Conservation (phyloP, 2,888 invertebrate species). For the Acanthosepion pharaonis region DNA sequence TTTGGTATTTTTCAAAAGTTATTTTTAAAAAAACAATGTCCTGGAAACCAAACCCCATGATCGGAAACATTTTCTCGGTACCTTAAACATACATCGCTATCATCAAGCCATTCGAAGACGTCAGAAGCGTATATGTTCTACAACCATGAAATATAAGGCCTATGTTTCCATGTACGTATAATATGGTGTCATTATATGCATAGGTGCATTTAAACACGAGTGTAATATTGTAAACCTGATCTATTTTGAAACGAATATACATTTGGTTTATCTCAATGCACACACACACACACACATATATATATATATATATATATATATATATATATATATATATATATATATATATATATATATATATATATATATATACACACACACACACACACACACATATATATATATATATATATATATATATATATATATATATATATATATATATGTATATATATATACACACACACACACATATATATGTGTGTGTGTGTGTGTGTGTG, state of each 20-base stretch:
- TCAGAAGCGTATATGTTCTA: not conserved
- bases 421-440: too few species aligned
- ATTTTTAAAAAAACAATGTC: too few species aligned
- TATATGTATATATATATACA: too few species aligned
- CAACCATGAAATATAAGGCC: not conserved
- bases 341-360: too few species aligned
- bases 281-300: not conserved
- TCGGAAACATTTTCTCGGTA: not conserved
- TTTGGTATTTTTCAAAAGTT: too few species aligned
- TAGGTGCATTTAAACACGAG: not conserved
- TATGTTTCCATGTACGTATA: not conserved
- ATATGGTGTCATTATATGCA: not conserved
- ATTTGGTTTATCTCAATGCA: not conserved
- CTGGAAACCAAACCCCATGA: not conserved
- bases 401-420: not conserved
- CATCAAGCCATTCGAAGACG: not conserved
- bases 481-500: too few species aligned
- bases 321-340: too few species aligned
- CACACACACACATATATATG: too few species aligned
- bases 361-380: too few species aligned
- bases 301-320: not conserved
- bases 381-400: not conserved
- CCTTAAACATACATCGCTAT: not conserved
- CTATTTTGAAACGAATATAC: not conserved
- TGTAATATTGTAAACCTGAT: not conserved